Percentiles rank a stretch among this genome's conserved stretches.
Conservation (phyloP, 2,888 invertebrate genomes). For the Ashinkailepas kermadecensis region DNA sequence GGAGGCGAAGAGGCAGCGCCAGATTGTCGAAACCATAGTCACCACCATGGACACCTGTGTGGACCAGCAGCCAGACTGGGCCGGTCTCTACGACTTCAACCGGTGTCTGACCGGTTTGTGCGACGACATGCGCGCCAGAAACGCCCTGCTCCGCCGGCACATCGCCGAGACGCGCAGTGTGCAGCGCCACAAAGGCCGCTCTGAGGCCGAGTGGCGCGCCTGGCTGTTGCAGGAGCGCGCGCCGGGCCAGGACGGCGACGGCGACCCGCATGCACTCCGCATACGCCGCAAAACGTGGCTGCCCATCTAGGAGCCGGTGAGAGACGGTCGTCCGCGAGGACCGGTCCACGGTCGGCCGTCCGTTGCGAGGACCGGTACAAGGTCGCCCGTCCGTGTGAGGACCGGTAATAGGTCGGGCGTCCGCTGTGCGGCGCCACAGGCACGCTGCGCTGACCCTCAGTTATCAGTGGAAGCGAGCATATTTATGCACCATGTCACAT, state of each 20-base stretch:
- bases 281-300: not conserved
- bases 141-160: not conserved
- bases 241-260: not conserved
- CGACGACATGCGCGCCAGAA: not conserved
- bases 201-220: not conserved
- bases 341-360: too few relatives aligned
- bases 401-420: too few relatives aligned
- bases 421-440: too few relatives aligned
- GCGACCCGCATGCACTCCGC: not conserved
- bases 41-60: not conserved
- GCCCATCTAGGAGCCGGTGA: not conserved
- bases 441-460: too few relatives aligned
- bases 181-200: not conserved
- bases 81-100: not conserved
- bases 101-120: not conserved
- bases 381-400: too few relatives aligned
- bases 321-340: too few relatives aligned
- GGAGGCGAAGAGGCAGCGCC: not conserved
- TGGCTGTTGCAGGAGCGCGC: not conserved
- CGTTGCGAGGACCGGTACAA: too few relatives aligned
- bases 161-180: not conserved
- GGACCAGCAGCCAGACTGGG: not conserved
- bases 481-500: too few relatives aligned
- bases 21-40: not conserved
- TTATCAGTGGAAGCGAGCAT: too few relatives aligned